phyloP scores from a whole-genome alignment of 1,140 invertebrate species.

The Drosophila triauraria region DNA sequence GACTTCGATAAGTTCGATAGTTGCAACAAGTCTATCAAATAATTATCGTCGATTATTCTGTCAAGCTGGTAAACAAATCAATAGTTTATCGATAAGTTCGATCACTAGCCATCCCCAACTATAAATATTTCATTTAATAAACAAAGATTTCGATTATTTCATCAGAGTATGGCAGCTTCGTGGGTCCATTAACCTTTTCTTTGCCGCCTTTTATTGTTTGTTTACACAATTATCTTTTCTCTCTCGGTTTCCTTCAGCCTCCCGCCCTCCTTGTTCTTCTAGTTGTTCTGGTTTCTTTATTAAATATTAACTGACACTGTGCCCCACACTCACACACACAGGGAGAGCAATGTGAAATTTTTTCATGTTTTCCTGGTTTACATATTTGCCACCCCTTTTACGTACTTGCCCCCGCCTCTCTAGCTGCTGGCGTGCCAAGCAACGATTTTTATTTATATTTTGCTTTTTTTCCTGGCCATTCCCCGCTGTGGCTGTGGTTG shows the following conservation, averaged over 20 bases:
- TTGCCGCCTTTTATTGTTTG: constrained; percentile 4
- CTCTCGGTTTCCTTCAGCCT: not conserved
- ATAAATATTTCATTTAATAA: not conserved
- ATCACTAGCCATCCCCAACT: not conserved
- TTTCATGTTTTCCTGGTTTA: constrained; percentile 47
- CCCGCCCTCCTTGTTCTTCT: constrained; percentile 3
- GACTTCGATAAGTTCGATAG: no score
- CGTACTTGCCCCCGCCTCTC: not conserved
- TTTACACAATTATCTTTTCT: not conserved
- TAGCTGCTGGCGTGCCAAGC: constrained; percentile 59
- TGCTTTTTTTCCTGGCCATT: constrained; percentile 38
- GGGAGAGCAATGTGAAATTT: constrained; percentile 10
- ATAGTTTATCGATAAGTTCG: not conserved
- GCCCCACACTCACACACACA: constrained; percentile 16
- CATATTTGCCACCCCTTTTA: constrained; percentile 29
- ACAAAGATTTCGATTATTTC: not conserved
- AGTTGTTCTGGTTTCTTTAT: constrained; percentile 28
- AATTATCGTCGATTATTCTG: no score
- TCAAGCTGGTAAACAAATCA: not conserved
- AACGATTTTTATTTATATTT: constrained; percentile 65
- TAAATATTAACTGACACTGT: constrained; percentile 53
- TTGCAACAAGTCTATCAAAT: no score
- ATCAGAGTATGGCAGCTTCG: constrained; percentile 15
- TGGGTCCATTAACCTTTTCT: constrained; percentile 3
- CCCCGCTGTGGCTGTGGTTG: constrained; percentile 14